Percentiles rank a stretch among this genome's conserved stretches.
These are phyloP conservation scores for Caiman crocodilus DNA, from an alignment of 2,797 vertebrate species.

Conservation along the genomic window DNA sequence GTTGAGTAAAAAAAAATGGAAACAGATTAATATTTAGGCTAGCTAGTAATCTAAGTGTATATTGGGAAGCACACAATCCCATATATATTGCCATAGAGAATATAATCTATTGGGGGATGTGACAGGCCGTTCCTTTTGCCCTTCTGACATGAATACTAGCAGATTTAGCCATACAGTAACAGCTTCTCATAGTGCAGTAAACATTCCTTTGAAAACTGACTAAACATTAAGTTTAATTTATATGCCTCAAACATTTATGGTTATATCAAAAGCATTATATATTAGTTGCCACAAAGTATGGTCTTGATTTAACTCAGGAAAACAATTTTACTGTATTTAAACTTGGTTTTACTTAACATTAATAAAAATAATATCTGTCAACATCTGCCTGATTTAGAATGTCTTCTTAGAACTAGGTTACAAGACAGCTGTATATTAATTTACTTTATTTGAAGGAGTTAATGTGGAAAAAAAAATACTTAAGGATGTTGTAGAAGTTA, in stretches of 20 bases:
- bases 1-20: slow-evolving; percentile 21
- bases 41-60: not conserved
- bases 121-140: slow-evolving; percentile 24
- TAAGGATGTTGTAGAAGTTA: slow-evolving; percentile 51
- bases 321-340: not conserved
- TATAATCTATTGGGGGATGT: not conserved
- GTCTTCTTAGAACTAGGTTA: slow-evolving; percentile 24
- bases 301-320: not conserved
- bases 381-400: slow-evolving; percentile 11
- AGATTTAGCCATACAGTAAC: not conserved
- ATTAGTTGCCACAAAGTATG: not conserved
- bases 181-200: not conserved
- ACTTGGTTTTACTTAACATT: slow-evolving; percentile 24
- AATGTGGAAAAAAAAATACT: slow-evolving; percentile 28
- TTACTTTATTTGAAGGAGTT: not conserved
- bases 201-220: slow-evolving; percentile 21
- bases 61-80: not conserved
- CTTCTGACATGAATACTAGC: slow-evolving; percentile 32
- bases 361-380: slow-evolving; percentile 26
- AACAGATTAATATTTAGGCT: slow-evolving; percentile 11
- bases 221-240: not conserved
- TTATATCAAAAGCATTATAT: not conserved
- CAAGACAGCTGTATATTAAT: slow-evolving; percentile 7
- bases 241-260: not conserved
- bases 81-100: not conserved